Base-by-base conservation (phyloP, 2,888 invertebrate species). In the Syrista parreyssii region DNA sequence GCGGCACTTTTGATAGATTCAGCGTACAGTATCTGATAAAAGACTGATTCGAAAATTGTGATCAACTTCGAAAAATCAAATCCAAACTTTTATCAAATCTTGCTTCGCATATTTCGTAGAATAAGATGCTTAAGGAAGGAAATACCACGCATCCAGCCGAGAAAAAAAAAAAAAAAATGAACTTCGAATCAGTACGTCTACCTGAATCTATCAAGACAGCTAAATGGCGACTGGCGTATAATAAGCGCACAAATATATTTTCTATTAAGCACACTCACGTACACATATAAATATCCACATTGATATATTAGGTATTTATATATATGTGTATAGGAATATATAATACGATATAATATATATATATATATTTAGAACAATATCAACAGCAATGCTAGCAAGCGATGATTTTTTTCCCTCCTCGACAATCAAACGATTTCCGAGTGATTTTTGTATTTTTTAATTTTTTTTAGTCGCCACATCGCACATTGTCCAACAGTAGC, bases 391-490 rank as follows among this genome's bases (percentile, higher is more conserved):
- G 55, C 55, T 71, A 71, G 12, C 71, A 32, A 31, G 71, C 71
- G 71, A 31, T 71, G 30, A 69, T 71, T 32, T 36, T 36, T 55
- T 23, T 55, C 55, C 55, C 55, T 55, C 55, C 55, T 23, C 55
- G 55, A 55, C 9, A 55, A 55, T 55, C 55, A 55, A 55, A 6
- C 23, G 23, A 71, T 71, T 34, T 12, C 12, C 33, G 33, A 74
- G 23, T 33, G 35, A 34, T 74, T 74, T 74, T 4, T 34, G 12
- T 30, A 34, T 74, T 73, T 73, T 33, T 11, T 12, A 6, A 6
- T 34, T 73, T 73, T 74, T 74, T 74, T 74, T 74, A 33, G 36
- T 74, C 35, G 34, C 36, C 74, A 35, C 11, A 23, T 32, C 33
- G 35, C 74, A 30, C 12, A 34, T 74, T 11, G 71, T 71, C 31